Evolutionary conservation across 35 echinoderm and acorn worm genomes (phyloP).

Genomic region (Lytechinus pictus): DNA sequence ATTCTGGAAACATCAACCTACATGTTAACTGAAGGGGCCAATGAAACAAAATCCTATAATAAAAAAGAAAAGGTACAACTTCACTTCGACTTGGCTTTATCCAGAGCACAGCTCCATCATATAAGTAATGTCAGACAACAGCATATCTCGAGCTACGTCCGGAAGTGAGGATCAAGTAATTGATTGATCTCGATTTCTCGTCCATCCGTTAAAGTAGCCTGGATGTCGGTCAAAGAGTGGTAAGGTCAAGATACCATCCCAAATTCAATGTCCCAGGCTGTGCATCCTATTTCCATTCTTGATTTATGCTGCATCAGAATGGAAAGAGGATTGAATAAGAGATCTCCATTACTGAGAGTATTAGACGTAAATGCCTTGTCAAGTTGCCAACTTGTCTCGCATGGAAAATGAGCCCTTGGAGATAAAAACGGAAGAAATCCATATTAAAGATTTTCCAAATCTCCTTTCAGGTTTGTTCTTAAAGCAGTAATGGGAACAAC

Average conservation of each 20-base stretch:
- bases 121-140: neutral
- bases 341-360: neutral
- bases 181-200: neutral
- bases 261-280: neutral
- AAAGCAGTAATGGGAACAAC: neutral
- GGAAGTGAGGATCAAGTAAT: neutral
- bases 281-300: neutral
- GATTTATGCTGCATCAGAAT: neutral
- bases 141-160: neutral
- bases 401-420: neutral
- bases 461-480: neutral
- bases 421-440: neutral
- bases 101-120: neutral
- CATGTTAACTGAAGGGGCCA: neutral
- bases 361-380: neutral
- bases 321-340: neutral
- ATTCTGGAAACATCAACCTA: neutral
- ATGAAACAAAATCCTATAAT: neutral
- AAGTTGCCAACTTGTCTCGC: neutral
- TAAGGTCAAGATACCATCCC: neutral
- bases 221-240: neutral
- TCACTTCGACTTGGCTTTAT: neutral
- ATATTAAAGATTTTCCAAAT: neutral
- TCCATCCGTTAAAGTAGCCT: neutral
- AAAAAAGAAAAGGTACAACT: neutral